Percentiles rank a stretch among this genome's conserved stretches.
phyloP scores from a whole-genome alignment of 2,888 invertebrate species.

The Cactoblastis cactorum region DNA sequence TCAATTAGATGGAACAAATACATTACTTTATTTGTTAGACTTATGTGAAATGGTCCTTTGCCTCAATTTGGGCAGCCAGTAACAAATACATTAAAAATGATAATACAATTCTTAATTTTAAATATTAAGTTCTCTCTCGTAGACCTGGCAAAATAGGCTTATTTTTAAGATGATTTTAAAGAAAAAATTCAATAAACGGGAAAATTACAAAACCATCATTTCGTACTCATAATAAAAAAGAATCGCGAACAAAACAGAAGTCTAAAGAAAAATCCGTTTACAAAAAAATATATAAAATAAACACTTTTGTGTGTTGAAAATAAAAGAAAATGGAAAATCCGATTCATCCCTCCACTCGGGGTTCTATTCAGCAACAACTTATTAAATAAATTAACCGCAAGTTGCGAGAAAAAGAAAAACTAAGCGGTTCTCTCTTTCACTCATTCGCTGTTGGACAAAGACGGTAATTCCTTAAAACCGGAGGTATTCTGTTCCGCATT shows the following conservation, averaged over 20 bases:
- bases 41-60: too few relatives aligned
- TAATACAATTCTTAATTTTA: too few relatives aligned
- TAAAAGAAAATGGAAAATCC: slow-evolving; percentile 58
- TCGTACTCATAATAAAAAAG: slow-evolving; percentile 17
- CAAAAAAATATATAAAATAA: slow-evolving; percentile 34
- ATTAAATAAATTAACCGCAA: slow-evolving; percentile 77
- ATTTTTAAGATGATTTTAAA: not conserved
- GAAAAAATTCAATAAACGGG: not conserved
- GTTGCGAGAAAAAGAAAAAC: slow-evolving; percentile 69
- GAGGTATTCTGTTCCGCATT: slow-evolving; percentile 58
- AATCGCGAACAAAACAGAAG: slow-evolving; percentile 34
- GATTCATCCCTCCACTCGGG: slow-evolving; percentile 58
- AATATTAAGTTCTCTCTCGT: too few relatives aligned
- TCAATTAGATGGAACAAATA: too few relatives aligned
- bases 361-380: slow-evolving; percentile 73
- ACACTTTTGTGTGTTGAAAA: slow-evolving; percentile 34
- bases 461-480: slow-evolving; percentile 68
- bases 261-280: slow-evolving; percentile 33
- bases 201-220: not conserved
- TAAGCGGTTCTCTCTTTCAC: slow-evolving; percentile 55
- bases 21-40: too few relatives aligned
- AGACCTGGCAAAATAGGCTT: too few relatives aligned
- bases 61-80: too few relatives aligned
- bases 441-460: slow-evolving; percentile 55
- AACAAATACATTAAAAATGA: too few relatives aligned